A percentile compares a stretch with the other conserved stretches of the same genome.
Evolutionary conservation across 2,797 vertebrate genomes (phyloP).

Genomic region (Pampus argenteus): DNA sequence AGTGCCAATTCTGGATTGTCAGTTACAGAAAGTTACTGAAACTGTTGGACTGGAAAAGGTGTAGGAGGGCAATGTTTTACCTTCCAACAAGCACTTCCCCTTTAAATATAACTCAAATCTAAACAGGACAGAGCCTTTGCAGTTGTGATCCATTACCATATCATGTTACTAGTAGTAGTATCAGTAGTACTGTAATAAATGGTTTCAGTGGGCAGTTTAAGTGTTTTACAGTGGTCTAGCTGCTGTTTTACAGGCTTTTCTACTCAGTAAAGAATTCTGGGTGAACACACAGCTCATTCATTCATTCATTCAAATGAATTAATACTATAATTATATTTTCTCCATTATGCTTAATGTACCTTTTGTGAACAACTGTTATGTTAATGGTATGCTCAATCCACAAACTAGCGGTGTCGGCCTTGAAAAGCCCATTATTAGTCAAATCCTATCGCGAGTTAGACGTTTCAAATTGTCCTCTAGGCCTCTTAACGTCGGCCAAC

Average conservation of each 20-base stretch:
- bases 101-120: not conserved
- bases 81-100: too few relatives aligned
- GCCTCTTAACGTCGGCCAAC: conserved; percentile 35
- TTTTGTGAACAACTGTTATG: conserved; percentile 11
- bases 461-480: conserved; percentile 22
- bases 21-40: not conserved
- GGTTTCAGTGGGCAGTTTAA: not conserved
- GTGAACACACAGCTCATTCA: not conserved
- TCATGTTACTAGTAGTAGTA: not conserved
- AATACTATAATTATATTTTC: conserved; percentile 7
- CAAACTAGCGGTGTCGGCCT: conserved; percentile 29
- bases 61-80: not conserved
- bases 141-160: too few relatives aligned
- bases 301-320: conserved; percentile 12
- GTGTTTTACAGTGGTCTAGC: not conserved
- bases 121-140: not conserved
- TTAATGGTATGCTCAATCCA: conserved; percentile 12
- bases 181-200: not conserved
- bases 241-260: not conserved
- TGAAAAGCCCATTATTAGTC: conserved; percentile 34
- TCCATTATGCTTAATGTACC: not conserved
- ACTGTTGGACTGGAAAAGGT: not conserved
- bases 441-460: conserved; percentile 39
- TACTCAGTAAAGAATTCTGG: not conserved
- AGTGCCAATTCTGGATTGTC: too few relatives aligned